Percentiles rank a stretch among this genome's conserved stretches.
These are phyloP conservation scores for Erynnis tages DNA, from an alignment of 2,888 invertebrate genomes.

Conservation along the genomic window DNA sequence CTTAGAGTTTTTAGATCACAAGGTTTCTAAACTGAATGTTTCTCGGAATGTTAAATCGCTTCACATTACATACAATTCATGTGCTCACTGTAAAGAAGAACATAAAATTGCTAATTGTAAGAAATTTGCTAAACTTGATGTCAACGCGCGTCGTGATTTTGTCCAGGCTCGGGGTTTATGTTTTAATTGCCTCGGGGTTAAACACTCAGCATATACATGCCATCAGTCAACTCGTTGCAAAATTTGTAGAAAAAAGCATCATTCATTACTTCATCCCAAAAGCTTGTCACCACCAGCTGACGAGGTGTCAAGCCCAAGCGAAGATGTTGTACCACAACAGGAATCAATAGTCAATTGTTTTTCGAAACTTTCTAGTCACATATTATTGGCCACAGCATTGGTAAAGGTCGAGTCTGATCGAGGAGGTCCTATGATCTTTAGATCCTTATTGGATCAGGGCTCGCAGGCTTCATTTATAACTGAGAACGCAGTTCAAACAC, in stretches of 20 bases:
- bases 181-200: constrained; percentile 35
- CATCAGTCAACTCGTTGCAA: constrained; percentile 27
- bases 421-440: constrained; percentile 21
- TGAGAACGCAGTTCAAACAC: constrained; percentile 30
- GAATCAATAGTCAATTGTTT: constrained; percentile 19
- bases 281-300: not conserved
- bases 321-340: constrained; percentile 9
- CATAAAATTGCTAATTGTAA: constrained; percentile 37
- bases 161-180: constrained; percentile 31
- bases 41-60: constrained; percentile 5
- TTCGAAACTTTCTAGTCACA: constrained; percentile 18
- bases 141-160: constrained; percentile 30
- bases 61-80: not conserved
- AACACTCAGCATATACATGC: constrained; percentile 33
- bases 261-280: constrained; percentile 32
- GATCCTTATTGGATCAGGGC: constrained; percentile 37
- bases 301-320: constrained; percentile 3
- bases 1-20: constrained; percentile 21
- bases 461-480: constrained; percentile 38
- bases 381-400: constrained; percentile 33
- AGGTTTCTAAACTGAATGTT: not conserved
- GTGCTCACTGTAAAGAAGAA: constrained; percentile 3
- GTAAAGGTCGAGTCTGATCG: constrained; percentile 26
- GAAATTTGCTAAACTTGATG: constrained; percentile 28
- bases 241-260: constrained; percentile 30